Percentiles rank a stretch among this genome's conserved stretches.
Evolutionary conservation across 2,797 vertebrate species (phyloP).

Genomic region (Mormyrops attenuatus): DNA sequence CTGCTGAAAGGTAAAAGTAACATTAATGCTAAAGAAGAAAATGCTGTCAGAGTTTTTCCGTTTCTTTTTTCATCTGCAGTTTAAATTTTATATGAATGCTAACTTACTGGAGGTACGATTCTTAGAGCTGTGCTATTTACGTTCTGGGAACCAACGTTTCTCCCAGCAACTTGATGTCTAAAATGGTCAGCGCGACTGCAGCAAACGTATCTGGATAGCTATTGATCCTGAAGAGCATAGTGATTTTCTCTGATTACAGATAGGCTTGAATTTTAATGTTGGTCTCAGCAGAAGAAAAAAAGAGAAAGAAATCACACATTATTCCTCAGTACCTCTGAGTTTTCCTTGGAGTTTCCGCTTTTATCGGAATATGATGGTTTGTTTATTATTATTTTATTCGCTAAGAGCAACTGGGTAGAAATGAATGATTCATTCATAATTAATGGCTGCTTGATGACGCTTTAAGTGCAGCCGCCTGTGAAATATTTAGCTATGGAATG

Average conservation of each 20-base stretch:
- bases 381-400: slow-evolving; percentile 37
- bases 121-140: slow-evolving; percentile 33
- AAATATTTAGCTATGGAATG: slow-evolving; percentile 36
- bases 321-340: background rate
- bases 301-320: slow-evolving; percentile 10
- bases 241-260: slow-evolving; percentile 35
- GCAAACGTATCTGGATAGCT: slow-evolving; percentile 13
- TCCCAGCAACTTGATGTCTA: slow-evolving; percentile 28
- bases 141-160: slow-evolving; percentile 16
- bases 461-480: slow-evolving; percentile 22
- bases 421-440: slow-evolving; percentile 38
- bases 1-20: slow-evolving; percentile 38
- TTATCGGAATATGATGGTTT: slow-evolving; percentile 30
- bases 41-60: slow-evolving; percentile 15
- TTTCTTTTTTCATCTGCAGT: slow-evolving; percentile 29
- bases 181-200: slow-evolving; percentile 21
- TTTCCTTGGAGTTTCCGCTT: background rate
- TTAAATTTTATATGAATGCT: slow-evolving; percentile 46
- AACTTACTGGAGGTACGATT: slow-evolving; percentile 34
- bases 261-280: slow-evolving; percentile 21
- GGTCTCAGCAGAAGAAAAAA: slow-evolving; percentile 14
- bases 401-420: slow-evolving; percentile 29
- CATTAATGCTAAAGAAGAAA: slow-evolving; percentile 31
- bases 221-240: slow-evolving; percentile 31
- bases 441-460: slow-evolving; percentile 10